Conservation (phyloP, 2,113 vertebrate genomes). For the Eclectus roratus region DNA sequence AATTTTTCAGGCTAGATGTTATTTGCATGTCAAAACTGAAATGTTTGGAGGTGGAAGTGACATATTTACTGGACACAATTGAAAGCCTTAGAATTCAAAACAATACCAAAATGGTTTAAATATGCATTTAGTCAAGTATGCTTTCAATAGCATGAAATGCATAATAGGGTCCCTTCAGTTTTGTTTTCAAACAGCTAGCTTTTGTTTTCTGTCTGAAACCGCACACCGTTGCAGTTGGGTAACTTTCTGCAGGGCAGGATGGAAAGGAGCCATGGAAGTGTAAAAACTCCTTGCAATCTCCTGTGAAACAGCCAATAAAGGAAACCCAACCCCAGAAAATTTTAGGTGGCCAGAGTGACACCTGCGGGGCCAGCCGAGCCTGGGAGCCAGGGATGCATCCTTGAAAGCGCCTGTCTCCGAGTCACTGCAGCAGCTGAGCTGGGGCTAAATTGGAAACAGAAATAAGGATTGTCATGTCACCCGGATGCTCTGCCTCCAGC, state of each 20-base stretch:
- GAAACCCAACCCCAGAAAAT: not conserved
- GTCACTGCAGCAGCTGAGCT: constrained; percentile 27
- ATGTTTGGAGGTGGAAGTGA: not conserved
- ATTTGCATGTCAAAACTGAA: not conserved
- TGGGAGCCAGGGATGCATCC: fast-evolving
- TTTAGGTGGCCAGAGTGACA: not conserved
- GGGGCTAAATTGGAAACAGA: constrained; percentile 55
- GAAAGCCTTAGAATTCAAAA: constrained; percentile 12
- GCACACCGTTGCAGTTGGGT: not conserved
- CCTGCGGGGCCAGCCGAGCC: not conserved
- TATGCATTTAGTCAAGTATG: not conserved
- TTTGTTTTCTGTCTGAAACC: not conserved
- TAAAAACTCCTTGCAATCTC: not conserved
- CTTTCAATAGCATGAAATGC: not conserved
- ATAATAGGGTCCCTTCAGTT: not conserved
- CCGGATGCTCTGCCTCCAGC: constrained; percentile 42
- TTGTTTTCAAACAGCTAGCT: constrained; percentile 21
- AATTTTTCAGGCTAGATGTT: not conserved
- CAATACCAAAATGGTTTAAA: not conserved
- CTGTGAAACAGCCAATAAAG: not conserved
- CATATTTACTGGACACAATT: not conserved
- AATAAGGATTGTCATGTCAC: constrained; percentile 20
- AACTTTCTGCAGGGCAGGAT: not conserved
- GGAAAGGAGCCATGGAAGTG: not conserved
- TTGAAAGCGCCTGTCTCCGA: not conserved